These are phyloP conservation scores for Trichonephila inaurata DNA, from an alignment of 1,140 invertebrate species.

Conservation along the genomic window DNA sequence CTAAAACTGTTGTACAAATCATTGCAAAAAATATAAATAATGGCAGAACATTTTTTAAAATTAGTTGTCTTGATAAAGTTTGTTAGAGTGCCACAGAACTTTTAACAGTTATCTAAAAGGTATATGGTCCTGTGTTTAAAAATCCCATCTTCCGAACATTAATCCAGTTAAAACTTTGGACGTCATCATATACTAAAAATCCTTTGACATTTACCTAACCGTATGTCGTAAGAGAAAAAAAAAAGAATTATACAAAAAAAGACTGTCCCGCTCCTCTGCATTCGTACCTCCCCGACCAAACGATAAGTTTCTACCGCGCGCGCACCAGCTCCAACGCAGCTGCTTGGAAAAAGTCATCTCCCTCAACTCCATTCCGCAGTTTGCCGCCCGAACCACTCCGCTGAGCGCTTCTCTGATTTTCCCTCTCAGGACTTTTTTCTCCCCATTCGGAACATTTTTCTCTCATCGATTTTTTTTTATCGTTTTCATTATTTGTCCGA, in stretches of 20 bases:
- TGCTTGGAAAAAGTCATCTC: conserved; percentile 11
- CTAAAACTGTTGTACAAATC: too few species aligned
- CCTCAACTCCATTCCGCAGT: background rate
- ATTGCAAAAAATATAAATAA: too few species aligned
- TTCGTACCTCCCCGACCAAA: conserved; percentile 7
- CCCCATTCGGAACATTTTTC: conserved; percentile 7
- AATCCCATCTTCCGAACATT: too few species aligned
- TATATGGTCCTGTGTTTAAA: too few species aligned
- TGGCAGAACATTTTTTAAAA: too few species aligned
- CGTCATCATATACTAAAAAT: too few species aligned
- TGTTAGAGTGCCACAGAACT: too few species aligned
- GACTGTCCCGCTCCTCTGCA: conserved; percentile 6
- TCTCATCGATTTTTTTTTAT: conserved; percentile 61
- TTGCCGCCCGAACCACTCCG: conserved; percentile 30
- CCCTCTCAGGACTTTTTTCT: conserved; percentile 24
- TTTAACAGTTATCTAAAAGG: too few species aligned
- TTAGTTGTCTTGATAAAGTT: too few species aligned
- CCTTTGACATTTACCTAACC: too few species aligned
- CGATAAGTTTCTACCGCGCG: conserved; percentile 30
- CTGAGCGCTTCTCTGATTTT: background rate
- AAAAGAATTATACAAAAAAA: background rate
- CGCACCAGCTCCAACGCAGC: conserved; percentile 24
- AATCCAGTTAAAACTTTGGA: too few species aligned
- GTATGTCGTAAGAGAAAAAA: background rate
- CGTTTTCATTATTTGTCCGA: conserved; percentile 61